phyloP scores from a whole-genome alignment of 2,113 vertebrate species.

The Rhagologus leucostigma region DNA sequence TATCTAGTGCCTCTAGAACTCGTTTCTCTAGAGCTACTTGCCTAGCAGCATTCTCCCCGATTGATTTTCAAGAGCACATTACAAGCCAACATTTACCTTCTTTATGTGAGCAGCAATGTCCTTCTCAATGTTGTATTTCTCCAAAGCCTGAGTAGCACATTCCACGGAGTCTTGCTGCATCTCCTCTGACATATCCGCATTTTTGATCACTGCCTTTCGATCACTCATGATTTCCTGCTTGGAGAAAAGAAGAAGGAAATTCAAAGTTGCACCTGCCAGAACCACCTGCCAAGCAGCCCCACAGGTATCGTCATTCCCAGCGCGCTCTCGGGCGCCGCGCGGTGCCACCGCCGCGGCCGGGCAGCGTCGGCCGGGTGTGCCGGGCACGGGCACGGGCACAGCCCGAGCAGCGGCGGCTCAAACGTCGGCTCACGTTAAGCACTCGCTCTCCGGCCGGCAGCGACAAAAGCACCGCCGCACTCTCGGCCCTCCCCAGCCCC shows the following conservation, averaged over 20 bases:
- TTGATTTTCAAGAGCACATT: not conserved
- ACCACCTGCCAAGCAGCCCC: not conserved
- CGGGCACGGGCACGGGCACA: not conserved
- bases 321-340: not conserved
- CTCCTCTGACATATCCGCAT: constrained; percentile 88
- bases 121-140: constrained; percentile 98
- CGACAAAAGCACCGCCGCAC: not conserved
- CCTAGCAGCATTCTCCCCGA: not conserved
- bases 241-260: rapidly evolving
- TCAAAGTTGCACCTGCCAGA: not conserved
- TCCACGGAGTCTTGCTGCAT: constrained; percentile 96
- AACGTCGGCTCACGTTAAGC: not conserved
- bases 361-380: too few relatives aligned
- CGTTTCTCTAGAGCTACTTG: not conserved
- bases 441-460: not conserved
- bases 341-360: not conserved
- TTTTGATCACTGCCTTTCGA: constrained; percentile 81
- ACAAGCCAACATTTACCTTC: constrained; percentile 77
- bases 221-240: not conserved
- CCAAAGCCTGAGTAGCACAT: constrained; percentile 93
- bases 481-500: not conserved
- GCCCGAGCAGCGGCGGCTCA: not conserved
- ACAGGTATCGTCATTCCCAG: not conserved
- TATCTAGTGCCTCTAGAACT: not conserved
- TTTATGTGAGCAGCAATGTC: constrained; percentile 97